phyloP scores from a whole-genome alignment of 2,113 vertebrate species.

The Antechinus flavipes region DNA sequence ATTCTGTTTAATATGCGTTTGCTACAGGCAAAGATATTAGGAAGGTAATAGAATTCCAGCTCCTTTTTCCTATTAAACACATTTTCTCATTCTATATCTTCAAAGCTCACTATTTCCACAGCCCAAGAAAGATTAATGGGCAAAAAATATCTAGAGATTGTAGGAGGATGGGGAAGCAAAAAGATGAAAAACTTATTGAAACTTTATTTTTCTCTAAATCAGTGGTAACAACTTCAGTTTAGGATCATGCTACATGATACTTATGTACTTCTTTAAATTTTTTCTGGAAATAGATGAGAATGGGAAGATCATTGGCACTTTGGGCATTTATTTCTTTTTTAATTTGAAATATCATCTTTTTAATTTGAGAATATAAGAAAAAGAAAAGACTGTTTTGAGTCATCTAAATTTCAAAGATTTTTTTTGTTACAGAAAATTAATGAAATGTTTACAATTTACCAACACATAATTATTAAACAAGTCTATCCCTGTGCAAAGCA shows the following conservation, averaged over 20 bases:
- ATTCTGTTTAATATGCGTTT: constrained; percentile 74
- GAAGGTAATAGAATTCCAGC: constrained; percentile 73
- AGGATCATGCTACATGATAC: neutral
- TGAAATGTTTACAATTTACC: neutral
- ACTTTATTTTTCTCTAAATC: neutral
- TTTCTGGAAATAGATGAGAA: constrained; percentile 51
- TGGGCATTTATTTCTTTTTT: constrained; percentile 72
- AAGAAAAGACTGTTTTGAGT: neutral
- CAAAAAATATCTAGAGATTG: neutral
- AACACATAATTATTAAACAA: neutral
- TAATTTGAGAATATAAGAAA: constrained; percentile 12
- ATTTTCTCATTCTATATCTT: constrained; percentile 51
- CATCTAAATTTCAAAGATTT: neutral
- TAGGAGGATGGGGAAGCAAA: neutral
- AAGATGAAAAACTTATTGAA: neutral
- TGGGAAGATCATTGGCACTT: constrained; percentile 49
- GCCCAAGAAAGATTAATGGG: constrained; percentile 11
- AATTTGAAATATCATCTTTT: neutral
- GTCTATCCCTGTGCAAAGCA: neutral
- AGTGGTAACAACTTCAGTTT: neutral
- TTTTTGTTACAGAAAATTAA: constrained; percentile 12
- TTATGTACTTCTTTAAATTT: constrained; percentile 35
- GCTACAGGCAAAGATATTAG: constrained; percentile 73
- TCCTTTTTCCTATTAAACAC: constrained; percentile 59
- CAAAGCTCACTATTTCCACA: constrained; percentile 39